A percentile compares a stretch with the other conserved stretches of the same genome.
phyloP scores from a whole-genome alignment of 2,888 invertebrate genomes.

The Pristionchus exspectatus region DNA sequence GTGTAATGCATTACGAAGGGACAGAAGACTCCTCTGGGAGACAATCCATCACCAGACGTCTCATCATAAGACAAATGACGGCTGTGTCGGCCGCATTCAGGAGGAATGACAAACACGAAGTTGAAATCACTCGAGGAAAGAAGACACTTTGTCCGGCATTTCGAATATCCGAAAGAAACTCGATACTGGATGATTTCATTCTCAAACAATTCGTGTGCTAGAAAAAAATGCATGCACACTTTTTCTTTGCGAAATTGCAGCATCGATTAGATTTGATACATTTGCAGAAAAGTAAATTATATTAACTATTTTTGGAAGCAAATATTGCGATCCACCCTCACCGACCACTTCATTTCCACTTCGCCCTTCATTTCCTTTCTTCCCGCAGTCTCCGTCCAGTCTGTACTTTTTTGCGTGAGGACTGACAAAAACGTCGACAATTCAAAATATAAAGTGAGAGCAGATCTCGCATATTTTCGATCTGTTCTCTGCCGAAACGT shows the following conservation, averaged over 20 bases:
- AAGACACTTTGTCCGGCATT: conserved; percentile 7
- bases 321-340: background rate
- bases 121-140: background rate
- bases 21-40: background rate
- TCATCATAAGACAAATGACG: conserved; percentile 48
- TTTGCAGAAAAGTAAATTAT: too few relatives aligned
- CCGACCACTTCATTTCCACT: background rate
- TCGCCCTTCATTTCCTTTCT: background rate
- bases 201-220: background rate
- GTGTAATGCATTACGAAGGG: conserved; percentile 41
- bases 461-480: too few relatives aligned
- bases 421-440: background rate
- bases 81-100: background rate
- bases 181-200: background rate
- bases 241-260: background rate
- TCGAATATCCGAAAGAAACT: background rate
- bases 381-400: background rate
- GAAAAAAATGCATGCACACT: background rate
- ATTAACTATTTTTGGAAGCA: too few relatives aligned
- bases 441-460: background rate
- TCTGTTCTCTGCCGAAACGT: background rate
- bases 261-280: too few relatives aligned
- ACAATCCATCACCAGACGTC: conserved; percentile 14
- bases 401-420: background rate
- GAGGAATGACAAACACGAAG: background rate